Evolutionary conservation across 1,140 invertebrate species (phyloP).

Genomic region (Hycleus cichorii): DNA sequence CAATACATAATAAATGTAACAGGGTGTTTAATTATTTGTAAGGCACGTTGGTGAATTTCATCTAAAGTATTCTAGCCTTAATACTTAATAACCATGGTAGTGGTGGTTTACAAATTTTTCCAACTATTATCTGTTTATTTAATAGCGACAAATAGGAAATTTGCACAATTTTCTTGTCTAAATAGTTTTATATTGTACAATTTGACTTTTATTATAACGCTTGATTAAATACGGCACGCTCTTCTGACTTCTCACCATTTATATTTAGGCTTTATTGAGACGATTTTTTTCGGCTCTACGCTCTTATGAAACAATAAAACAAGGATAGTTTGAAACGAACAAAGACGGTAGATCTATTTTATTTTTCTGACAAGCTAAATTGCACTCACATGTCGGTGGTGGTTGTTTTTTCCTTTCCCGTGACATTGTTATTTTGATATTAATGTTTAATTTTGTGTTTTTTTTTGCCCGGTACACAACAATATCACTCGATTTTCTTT

Average conservation of each 20-base stretch:
- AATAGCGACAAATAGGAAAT: neutral
- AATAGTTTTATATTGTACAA: conserved; percentile 10
- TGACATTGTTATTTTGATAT: no score
- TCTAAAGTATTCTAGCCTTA: neutral
- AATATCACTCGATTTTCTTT: no score
- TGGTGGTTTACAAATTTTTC: neutral
- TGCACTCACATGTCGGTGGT: neutral
- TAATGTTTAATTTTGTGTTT: no score
- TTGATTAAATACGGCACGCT: conserved; percentile 18
- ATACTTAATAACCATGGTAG: neutral
- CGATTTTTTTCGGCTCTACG: conserved; percentile 14
- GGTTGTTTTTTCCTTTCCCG: neutral
- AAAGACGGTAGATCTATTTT: no score
- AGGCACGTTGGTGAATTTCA: conserved; percentile 15
- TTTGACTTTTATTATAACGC: conserved; percentile 21
- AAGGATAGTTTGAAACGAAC: neutral
- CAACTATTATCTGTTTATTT: neutral
- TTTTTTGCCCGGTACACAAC: no score
- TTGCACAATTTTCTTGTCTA: neutral
- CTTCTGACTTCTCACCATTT: no score
- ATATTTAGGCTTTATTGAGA: conserved; percentile 9
- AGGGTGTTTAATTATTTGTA: conserved; percentile 28
- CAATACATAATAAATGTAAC: conserved; percentile 30
- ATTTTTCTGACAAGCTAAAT: neutral
- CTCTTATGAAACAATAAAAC: neutral